phyloP scores from a whole-genome alignment of 2,797 vertebrate species.

The Chaetophractus vellerosus region DNA sequence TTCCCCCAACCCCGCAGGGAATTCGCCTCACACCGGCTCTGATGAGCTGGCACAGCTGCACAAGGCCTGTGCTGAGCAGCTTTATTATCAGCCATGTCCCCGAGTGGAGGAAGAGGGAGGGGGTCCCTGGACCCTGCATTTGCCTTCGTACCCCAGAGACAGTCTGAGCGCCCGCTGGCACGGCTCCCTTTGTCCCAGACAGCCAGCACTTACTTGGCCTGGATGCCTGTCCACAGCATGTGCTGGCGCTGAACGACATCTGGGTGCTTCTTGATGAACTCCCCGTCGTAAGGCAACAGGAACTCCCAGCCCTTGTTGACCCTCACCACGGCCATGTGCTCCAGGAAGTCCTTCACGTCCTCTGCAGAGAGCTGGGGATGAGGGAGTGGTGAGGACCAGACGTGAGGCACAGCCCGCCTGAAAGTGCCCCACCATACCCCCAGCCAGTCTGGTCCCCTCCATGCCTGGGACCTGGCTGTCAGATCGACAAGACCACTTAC shows the following conservation, averaged over 20 bases:
- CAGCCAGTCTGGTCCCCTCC: not conserved
- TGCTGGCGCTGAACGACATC: conserved; percentile 98
- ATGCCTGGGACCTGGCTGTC: not conserved
- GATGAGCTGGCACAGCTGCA: not conserved
- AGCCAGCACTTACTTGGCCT: conserved; percentile 94
- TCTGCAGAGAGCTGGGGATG: conserved; percentile 95
- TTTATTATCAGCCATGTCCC: too few species aligned
- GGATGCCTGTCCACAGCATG: conserved; percentile 99
- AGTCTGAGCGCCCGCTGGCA: not conserved
- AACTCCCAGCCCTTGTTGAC: conserved; percentile 99
- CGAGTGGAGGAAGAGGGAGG: not conserved
- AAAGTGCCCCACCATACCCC: not conserved
- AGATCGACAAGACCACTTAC: conserved; percentile 88
- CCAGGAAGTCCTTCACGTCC: conserved; percentile 99
- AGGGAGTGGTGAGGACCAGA: not conserved
- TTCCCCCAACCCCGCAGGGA: not conserved
- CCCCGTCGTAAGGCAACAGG: conserved; percentile 94
- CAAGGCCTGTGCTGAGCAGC: not conserved
- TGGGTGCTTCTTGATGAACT: conserved; percentile 97
- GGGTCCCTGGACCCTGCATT: not conserved
- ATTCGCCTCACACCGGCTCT: not conserved
- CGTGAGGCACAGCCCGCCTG: not conserved
- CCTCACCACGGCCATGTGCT: conserved; percentile 96
- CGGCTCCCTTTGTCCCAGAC: accelerated
- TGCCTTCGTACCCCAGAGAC: not conserved